phyloP scores from a whole-genome alignment of 2,888 invertebrate species.

The Polydesmus complanatus region DNA sequence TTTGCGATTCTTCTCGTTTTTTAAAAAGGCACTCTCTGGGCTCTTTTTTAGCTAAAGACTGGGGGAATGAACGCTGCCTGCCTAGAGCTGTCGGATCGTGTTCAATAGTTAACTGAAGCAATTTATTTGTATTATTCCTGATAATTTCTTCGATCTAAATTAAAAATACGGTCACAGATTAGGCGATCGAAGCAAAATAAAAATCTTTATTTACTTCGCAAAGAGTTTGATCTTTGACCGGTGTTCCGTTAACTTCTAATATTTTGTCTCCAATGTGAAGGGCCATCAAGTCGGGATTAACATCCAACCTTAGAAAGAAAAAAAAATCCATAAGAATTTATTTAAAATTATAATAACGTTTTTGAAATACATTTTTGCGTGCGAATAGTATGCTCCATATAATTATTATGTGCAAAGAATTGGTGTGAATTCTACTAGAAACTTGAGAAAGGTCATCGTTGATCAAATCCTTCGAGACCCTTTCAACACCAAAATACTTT shows the following conservation, averaged over 20 bases:
- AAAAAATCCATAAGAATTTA: conserved; percentile 7
- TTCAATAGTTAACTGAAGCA: conserved; percentile 63
- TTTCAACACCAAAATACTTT: no score
- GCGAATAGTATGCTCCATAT: neutral
- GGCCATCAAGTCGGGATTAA: conserved; percentile 64
- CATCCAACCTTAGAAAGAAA: conserved; percentile 54
- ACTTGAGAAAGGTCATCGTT: no score
- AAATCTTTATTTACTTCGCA: conserved; percentile 47
- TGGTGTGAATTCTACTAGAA: no score
- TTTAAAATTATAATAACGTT: neutral
- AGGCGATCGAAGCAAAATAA: neutral
- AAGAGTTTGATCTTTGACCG: conserved; percentile 62
- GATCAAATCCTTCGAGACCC: no score
- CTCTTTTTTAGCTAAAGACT: conserved; percentile 28
- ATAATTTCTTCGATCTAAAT: conserved; percentile 30
- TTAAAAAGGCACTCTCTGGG: conserved; percentile 24
- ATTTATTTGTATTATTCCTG: conserved; percentile 24
- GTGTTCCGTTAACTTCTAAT: conserved; percentile 81
- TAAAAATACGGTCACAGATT: neutral
- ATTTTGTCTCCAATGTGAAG: conserved; percentile 85
- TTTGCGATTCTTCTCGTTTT: conserved; percentile 42
- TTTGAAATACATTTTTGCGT: no score
- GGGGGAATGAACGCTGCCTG: conserved; percentile 36
- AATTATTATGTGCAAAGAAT: no score
- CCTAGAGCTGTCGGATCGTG: conserved; percentile 65